Base-by-base conservation (phyloP, 2,797 vertebrate species). In the Phataginus tetradactyla region DNA sequence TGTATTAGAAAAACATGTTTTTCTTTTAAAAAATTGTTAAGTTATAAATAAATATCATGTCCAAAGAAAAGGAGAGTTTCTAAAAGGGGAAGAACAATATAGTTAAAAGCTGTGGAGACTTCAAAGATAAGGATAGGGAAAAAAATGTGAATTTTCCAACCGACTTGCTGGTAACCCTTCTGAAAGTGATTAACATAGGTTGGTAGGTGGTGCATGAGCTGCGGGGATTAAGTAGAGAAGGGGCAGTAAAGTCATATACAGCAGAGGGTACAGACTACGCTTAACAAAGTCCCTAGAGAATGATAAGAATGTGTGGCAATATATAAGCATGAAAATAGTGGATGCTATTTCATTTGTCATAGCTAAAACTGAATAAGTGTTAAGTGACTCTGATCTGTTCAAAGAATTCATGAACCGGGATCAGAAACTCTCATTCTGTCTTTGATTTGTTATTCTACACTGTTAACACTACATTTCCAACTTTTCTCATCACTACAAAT, bases 341-440 rank as follows among this genome's bases (percentile, higher is more conserved):
- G 61, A 80, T 90, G 51, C 32, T 77, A 29, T 97, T 97, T 96
- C 74, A 80, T 91, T 80, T 59, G 27, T 91, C 94, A 55, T 78
- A 77, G 86, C 88, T 89, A 77, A 86, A 95, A 74, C 8, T 59
- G 77, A 95, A 1, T 78, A 87, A 85, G 45, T 87, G 55, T 94
- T 95, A 93, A 95, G 78, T 96, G 92, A 86, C 63, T 97, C 78
- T 96, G 89, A 94, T 96, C 78, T 96, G 69, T 86, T 96, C 49
- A 92, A 93, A 92, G 71, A 96, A 95, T 94, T 97, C 88, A 84
- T 80, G 86, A 96, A 71, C 80, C 57, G 88, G 95, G 86, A 96
- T 96, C 91, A 96, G 63, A 97, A 96, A 95, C 34, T 90, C 91
- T 63, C 74, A 84, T 86, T 90, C 77, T 91, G 69, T 84, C 93